Base-by-base conservation (phyloP, 2,888 invertebrate species). In the Lacanobia oleracea region DNA sequence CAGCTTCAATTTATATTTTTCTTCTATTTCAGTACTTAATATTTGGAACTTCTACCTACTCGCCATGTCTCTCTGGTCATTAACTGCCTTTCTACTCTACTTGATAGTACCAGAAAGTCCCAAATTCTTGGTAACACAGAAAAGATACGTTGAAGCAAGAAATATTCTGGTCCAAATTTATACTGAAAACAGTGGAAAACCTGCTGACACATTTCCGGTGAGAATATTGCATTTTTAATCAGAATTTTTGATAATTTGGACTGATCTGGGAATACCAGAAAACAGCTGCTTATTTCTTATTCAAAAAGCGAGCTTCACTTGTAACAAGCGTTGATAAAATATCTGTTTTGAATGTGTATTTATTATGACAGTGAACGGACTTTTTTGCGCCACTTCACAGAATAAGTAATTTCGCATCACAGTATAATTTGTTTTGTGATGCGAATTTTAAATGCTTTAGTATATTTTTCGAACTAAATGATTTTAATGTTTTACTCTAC, bases 41-140 rank as follows among this genome's bases (percentile, higher is more conserved):
- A 91, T 92, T 27, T 95, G 95, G 95, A 95, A 94, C 65, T 90
- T 93, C 74, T 95, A 94, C 75, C 84, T 94, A 0, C 87, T 90
- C 51, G 60, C 79, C 2, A 88, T 93, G 69, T 92, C 94, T 0
- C 60, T 93, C 5, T 94, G 93, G 90, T 88, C 93, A 8, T 74
- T 94, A 0, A 62, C 84, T 0, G 91, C 93, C 0, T 91, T 86
- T 23, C 60, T 91, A 5, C 74, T 93, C 2, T 94, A 92, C 86
- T 75, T 83, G 1, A 82, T 89, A 10, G 63, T 94, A 53, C 94
- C 94, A 1, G 94, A 95, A 63, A 95, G 94, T 76, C 95, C 94
- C 0, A 94, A 94, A 83, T 95, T 89, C 82, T 89, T 92, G 74
- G 85, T 94, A 27, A 89, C 91, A 9, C 93, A 92, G 75, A 88